A percentile compares a stretch with the other conserved stretches of the same genome.
Conservation (phyloP, 2,888 invertebrate genomes). For the Monopis laevigella region DNA sequence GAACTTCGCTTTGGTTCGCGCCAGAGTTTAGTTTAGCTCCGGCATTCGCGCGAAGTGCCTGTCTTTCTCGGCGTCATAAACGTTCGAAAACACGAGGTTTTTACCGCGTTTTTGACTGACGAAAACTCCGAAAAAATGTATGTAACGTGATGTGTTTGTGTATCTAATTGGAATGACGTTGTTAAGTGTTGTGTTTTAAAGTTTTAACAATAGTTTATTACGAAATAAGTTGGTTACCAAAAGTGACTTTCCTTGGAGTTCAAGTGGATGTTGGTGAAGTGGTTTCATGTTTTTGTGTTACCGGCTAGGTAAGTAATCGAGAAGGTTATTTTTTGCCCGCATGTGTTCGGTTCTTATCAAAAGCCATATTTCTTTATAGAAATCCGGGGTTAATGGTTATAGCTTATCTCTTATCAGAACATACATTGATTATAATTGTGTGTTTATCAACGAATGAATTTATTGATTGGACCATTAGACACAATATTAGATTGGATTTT, state of each 20-base stretch:
- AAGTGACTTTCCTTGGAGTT: background rate
- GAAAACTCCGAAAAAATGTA: background rate
- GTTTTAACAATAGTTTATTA: no score
- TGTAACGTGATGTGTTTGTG: constrained; percentile 1
- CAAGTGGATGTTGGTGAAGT: background rate
- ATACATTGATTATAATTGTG: background rate
- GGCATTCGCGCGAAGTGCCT: background rate
- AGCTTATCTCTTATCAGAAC: background rate
- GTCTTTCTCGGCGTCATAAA: background rate
- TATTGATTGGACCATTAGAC: background rate
- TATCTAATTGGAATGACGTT: background rate
- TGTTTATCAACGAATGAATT: background rate
- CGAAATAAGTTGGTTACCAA: no score
- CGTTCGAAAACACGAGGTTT: constrained; percentile 1
- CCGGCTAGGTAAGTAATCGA: constrained; percentile 3
- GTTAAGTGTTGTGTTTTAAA: background rate
- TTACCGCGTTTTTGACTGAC: constrained; percentile 3
- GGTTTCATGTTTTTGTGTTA: background rate
- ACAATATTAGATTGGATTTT: no score
- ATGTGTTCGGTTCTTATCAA: background rate
- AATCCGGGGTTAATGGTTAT: background rate
- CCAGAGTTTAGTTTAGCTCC: background rate
- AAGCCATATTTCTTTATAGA: background rate
- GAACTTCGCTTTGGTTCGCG: no score
- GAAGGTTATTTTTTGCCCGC: background rate